phyloP scores from a whole-genome alignment of 1,140 invertebrate species.

The Drosophila miranda region DNA sequence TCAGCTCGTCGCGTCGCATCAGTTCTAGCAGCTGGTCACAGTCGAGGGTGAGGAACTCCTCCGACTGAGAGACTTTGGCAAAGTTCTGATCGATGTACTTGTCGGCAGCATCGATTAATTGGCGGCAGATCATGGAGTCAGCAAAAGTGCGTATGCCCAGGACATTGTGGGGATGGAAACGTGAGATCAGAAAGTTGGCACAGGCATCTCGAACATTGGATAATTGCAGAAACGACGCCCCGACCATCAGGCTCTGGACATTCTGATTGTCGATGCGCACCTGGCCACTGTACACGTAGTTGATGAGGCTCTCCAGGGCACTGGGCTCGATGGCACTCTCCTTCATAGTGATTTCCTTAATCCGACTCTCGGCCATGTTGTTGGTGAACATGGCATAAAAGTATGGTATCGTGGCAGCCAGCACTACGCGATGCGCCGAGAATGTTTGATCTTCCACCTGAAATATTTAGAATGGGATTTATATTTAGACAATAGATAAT shows the following conservation, averaged over 20 bases:
- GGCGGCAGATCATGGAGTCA: constrained; percentile 89
- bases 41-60: constrained; percentile 87
- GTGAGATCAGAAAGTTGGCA: constrained; percentile 90
- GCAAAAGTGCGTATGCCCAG: constrained; percentile 92
- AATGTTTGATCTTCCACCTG: constrained; percentile 92
- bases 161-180: constrained; percentile 93
- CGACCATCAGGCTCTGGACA: constrained; percentile 93
- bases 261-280: constrained; percentile 91
- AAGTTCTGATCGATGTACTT: constrained; percentile 94
- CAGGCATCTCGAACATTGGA: constrained; percentile 92
- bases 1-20: constrained; percentile 90
- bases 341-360: constrained; percentile 91
- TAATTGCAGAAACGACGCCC: constrained; percentile 93
- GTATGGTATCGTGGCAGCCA: constrained; percentile 94
- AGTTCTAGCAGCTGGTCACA: constrained; percentile 88
- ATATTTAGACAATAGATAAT: constrained; percentile 55
- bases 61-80: constrained; percentile 88
- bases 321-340: constrained; percentile 89
- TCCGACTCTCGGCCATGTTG: constrained; percentile 93
- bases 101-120: constrained; percentile 89
- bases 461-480: constrained; percentile 36
- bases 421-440: constrained; percentile 91
- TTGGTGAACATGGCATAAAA: constrained; percentile 96
- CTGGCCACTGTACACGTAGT: constrained; percentile 93
- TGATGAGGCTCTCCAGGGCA: constrained; percentile 91